Conservation (phyloP, 2,888 invertebrate genomes). For the Leptopilina drosophilae region DNA sequence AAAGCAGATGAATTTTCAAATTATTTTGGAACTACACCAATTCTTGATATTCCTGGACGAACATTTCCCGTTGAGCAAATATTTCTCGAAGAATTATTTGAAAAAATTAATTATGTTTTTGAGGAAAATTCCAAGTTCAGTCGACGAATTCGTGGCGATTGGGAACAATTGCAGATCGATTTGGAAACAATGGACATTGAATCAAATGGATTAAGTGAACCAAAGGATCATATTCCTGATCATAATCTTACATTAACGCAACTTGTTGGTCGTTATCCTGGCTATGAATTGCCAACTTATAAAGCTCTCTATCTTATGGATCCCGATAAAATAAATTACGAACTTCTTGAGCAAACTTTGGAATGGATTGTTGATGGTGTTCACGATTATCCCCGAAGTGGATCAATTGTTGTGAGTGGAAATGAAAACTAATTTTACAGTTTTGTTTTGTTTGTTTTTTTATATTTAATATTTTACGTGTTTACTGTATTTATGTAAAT, state of each 20-base stretch:
- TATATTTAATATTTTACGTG: too few species aligned
- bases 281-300: conserved; percentile 82
- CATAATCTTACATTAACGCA: conserved; percentile 85
- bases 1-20: conserved; percentile 90
- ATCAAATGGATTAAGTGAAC: conserved; percentile 79
- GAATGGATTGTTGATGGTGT: conserved; percentile 85
- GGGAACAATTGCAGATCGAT: conserved; percentile 81
- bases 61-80: conserved; percentile 91
- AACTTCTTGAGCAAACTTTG: conserved; percentile 85
- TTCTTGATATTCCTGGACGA: conserved; percentile 89
- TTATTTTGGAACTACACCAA: conserved; percentile 89
- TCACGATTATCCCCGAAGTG: conserved; percentile 83
- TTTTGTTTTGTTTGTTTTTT: too few species aligned
- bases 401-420: conserved; percentile 83
- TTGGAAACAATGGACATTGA: conserved; percentile 82
- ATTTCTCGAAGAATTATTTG: conserved; percentile 89
- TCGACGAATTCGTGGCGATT: conserved; percentile 81
- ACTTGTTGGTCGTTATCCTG: conserved; percentile 83
- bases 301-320: conserved; percentile 88
- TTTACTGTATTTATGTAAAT: conserved; percentile 20
- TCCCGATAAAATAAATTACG: conserved; percentile 86
- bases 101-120: conserved; percentile 80
- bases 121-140: conserved; percentile 83
- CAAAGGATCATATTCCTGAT: conserved; percentile 82
- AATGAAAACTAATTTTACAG: background rate